Evolutionary conservation across 2,113 vertebrate species (phyloP), one percentile per base, ranked within the genome.

Genomic region (Geothlypis trichas): DNA sequence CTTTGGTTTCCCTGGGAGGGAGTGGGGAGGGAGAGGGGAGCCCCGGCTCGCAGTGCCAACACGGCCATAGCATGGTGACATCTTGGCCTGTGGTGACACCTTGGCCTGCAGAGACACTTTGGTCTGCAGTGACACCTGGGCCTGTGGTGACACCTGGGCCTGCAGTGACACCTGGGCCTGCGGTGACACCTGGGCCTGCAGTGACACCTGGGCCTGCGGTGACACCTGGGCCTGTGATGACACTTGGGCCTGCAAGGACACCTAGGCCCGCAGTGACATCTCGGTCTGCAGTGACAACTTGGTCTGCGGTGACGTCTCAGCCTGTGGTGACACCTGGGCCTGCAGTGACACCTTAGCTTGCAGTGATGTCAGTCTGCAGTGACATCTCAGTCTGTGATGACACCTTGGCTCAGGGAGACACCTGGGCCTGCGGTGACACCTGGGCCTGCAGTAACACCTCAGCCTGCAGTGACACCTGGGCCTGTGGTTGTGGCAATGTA

Each of bases 281-380:
- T 16, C 3, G 5, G 13, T 18, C 54, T 23, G 1, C 1, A 0
- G 21, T 41, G 37, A 24, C 37, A 51, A 2, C 26, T 9, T 0
- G 2, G n/a, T 11, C 42, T n/a, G 4, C 12, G 2, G 46, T 47
- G 46, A 47, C 46, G 23, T 3, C 21, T 47, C 1, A 6, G 46
- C 46, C 46, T 46, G 5, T 0, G 2, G 5, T 18, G 73, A 12
- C 1, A n/a, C 11, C 16, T 18, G 4, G 0, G 69, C 5, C 31
- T 57, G 23, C 0, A 1, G 5, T 17, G 80, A 9, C 1, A 35
- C 1, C 26, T 30, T 0, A 0, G 41, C 24, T 18, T 74, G 8
- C 0, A 1, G 5, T 20, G 42, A 4, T 41, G 41, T 9, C 0
- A 1, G 26, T 15, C 42, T 18, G 24, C 0, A 1, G 6, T 17